A percentile compares a stretch with the other conserved stretches of the same genome.
Conservation (phyloP, 2,113 vertebrate species). For the Callipepla californica region DNA sequence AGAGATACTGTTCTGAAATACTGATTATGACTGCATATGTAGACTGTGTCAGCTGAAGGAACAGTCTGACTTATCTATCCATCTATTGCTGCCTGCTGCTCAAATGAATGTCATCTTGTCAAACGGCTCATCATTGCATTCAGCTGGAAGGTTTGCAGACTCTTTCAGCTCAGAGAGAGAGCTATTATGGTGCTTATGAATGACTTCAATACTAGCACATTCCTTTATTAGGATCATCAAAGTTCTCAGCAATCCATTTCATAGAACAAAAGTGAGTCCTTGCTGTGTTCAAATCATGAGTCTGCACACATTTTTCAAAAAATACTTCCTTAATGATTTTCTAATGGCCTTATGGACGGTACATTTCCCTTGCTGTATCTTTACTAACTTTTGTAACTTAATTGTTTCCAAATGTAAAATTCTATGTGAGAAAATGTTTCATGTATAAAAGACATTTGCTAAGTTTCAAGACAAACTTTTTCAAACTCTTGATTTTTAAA, state of each 20-base stretch:
- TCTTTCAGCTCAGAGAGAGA: constrained; percentile 54
- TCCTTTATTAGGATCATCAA: constrained; percentile 9
- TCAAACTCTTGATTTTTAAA: not conserved
- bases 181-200: constrained; percentile 44
- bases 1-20: constrained; percentile 45
- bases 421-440: not conserved
- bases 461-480: not conserved
- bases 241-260: constrained; percentile 47
- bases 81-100: constrained; percentile 53
- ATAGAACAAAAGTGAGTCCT: constrained; percentile 31
- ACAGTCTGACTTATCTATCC: constrained; percentile 67
- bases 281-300: constrained; percentile 7
- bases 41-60: constrained; percentile 59
- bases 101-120: constrained; percentile 67
- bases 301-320: not conserved
- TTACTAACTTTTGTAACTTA: not conserved
- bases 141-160: constrained; percentile 44
- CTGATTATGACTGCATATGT: constrained; percentile 68
- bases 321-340: constrained; percentile 13
- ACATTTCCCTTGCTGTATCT: not conserved
- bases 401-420: constrained; percentile 13
- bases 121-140: constrained; percentile 63
- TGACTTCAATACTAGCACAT: constrained; percentile 48
- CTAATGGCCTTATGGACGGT: not conserved
- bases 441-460: not conserved